phyloP scores from a whole-genome alignment of 2,888 invertebrate genomes.

The Adelphocoris suturalis region DNA sequence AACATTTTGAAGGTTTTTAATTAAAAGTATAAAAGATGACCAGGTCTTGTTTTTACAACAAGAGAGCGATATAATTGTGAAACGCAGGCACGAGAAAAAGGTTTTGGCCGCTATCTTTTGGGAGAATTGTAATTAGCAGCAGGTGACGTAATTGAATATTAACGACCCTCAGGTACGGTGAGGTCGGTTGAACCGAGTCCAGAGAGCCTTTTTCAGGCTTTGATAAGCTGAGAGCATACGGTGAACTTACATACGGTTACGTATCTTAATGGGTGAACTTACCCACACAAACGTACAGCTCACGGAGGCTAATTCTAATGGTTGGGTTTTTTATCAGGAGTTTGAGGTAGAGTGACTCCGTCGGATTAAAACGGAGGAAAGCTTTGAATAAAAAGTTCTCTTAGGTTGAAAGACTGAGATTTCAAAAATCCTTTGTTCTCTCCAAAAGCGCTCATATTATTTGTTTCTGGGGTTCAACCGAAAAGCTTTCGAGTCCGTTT shows the following conservation, averaged over 20 bases:
- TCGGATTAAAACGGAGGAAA: not conserved
- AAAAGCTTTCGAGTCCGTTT: too few species aligned
- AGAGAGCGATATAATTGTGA: slow-evolving; percentile 19
- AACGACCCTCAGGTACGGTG: not conserved
- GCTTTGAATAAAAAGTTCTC: not conserved
- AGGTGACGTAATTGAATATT: slow-evolving; percentile 46
- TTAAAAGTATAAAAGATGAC: slow-evolving; percentile 23
- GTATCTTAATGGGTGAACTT: slow-evolving; percentile 20
- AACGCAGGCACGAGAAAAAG: not conserved
- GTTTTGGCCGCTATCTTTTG: not conserved
- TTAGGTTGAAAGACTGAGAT: not conserved
- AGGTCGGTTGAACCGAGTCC: not conserved
- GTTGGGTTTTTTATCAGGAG: not conserved
- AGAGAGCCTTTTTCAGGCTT: not conserved
- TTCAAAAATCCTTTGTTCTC: not conserved
- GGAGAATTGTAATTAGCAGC: slow-evolving; percentile 33
- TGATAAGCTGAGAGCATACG: slow-evolving; percentile 7
- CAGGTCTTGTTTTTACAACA: slow-evolving; percentile 23
- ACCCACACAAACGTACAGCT: not conserved
- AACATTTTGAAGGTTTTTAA: slow-evolving; percentile 14
- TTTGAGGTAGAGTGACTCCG: slow-evolving; percentile 33
- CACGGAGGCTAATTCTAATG: not conserved
- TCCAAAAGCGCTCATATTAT: not conserved
- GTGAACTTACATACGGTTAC: slow-evolving; percentile 23
- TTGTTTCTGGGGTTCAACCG: too few species aligned